Conservation (phyloP, 2,888 invertebrate genomes). For the Luperina testacea region DNA sequence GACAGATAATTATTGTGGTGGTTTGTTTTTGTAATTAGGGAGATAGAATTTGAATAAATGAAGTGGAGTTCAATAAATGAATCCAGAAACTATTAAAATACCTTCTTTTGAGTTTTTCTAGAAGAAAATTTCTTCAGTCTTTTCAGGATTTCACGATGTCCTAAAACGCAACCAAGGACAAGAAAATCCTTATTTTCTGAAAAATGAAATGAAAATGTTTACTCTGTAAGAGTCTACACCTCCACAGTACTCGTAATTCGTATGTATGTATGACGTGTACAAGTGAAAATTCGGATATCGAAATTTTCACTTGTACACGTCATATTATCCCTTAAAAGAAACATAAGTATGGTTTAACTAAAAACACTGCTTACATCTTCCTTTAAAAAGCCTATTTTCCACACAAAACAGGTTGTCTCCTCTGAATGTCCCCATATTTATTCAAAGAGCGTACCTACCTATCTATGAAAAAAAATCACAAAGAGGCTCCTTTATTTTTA, state of each 20-base stretch:
- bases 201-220: not conserved
- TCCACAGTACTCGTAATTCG: no score
- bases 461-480: constrained; percentile 48
- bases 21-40: constrained; percentile 67
- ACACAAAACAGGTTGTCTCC: constrained; percentile 1
- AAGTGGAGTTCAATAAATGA: not conserved
- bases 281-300: not conserved
- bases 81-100: not conserved
- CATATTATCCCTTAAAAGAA: not conserved
- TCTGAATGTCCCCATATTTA: constrained; percentile 48
- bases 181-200: no score
- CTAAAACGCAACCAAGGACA: not conserved
- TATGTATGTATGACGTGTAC: no score
- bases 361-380: not conserved
- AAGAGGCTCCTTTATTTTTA: constrained; percentile 46
- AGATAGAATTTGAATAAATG: constrained; percentile 12
- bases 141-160: not conserved
- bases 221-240: not conserved
- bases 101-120: not conserved
- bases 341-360: not conserved
- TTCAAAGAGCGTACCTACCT: constrained; percentile 44
- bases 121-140: not conserved
- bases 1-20: constrained; percentile 71
- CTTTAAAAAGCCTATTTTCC: constrained; percentile 9
- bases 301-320: not conserved